These are phyloP conservation scores for Stegana nigrithorax DNA, from an alignment of 2,888 invertebrate genomes.

Conservation along the genomic window DNA sequence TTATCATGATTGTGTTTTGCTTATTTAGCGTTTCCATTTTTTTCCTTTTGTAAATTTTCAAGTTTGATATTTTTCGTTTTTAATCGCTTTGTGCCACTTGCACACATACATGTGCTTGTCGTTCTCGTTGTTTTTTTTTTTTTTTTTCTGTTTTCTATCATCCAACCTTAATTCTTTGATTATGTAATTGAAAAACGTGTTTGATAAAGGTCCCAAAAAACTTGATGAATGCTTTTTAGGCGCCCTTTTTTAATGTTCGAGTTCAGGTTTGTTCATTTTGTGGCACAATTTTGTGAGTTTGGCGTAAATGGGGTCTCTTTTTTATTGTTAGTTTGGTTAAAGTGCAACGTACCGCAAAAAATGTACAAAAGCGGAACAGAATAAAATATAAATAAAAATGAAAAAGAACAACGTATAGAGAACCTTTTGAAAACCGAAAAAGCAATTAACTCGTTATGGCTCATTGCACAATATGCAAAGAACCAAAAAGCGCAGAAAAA, in stretches of 20 bases:
- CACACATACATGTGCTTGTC: neutral
- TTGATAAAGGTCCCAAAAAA: slow-evolving; percentile 27
- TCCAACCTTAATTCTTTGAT: slow-evolving; percentile 37
- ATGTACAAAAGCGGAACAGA: slow-evolving; percentile 13
- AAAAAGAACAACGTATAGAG: too few relatives aligned
- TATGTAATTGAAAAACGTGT: slow-evolving; percentile 44
- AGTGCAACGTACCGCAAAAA: slow-evolving; percentile 57
- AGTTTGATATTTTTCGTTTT: neutral
- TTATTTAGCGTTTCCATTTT: slow-evolving; percentile 4
- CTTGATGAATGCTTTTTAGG: slow-evolving; percentile 5
- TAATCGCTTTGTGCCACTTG: neutral
- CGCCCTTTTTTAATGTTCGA: neutral
- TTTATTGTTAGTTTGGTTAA: slow-evolving; percentile 38
- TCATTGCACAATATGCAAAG: slow-evolving; percentile 60
- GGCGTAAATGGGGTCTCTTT: neutral
- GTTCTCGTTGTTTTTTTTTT: slow-evolving; percentile 37
- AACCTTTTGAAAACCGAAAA: slow-evolving; percentile 40
- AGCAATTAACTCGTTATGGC: slow-evolving; percentile 58
- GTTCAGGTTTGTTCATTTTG: too few relatives aligned
- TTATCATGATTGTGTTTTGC: slow-evolving; percentile 54
- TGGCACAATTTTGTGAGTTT: neutral
- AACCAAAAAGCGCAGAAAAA: slow-evolving; percentile 39
- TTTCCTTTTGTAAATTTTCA: neutral
- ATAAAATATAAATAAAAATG: neutral
- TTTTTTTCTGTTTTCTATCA: slow-evolving; percentile 19